These are phyloP conservation scores for Hemistola chrysoprasaria DNA, from an alignment of 2,888 invertebrate genomes.

Conservation along the genomic window DNA sequence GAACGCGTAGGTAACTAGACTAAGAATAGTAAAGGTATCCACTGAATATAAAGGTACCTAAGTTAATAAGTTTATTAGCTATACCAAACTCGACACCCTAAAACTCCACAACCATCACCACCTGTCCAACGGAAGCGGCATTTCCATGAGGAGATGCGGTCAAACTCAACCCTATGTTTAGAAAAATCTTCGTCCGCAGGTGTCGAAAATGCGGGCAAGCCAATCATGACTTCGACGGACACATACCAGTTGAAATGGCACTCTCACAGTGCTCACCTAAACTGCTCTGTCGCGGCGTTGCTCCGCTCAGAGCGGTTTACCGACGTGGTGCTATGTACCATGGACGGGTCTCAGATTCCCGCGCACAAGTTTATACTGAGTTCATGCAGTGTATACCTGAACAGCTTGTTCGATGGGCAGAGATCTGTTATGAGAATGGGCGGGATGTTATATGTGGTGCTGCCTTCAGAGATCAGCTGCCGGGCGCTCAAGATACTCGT, in stretches of 20 bases:
- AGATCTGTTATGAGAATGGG: constrained; percentile 70
- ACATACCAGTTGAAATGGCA: constrained; percentile 96
- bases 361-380: constrained; percentile 93
- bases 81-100: too few relatives aligned
- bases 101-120: too few relatives aligned
- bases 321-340: constrained; percentile 90
- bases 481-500: constrained; percentile 90
- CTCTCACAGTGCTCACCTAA: constrained; percentile 91
- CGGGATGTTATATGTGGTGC: constrained; percentile 85
- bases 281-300: constrained; percentile 90
- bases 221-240: constrained; percentile 82
- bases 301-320: constrained; percentile 91
- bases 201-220: constrained; percentile 29
- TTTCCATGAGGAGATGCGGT: too few relatives aligned
- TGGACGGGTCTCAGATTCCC: constrained; percentile 90
- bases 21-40: too few relatives aligned
- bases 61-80: too few relatives aligned
- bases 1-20: too few relatives aligned
- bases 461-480: constrained; percentile 91
- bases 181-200: constrained; percentile 6
- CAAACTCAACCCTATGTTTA: too few relatives aligned
- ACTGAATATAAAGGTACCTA: too few relatives aligned
- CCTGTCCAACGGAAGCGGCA: too few relatives aligned
- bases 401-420: constrained; percentile 72
- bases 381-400: constrained; percentile 86